These are phyloP conservation scores for Butorides virescens DNA, from an alignment of 2,113 vertebrate species.

Conservation along the genomic window DNA sequence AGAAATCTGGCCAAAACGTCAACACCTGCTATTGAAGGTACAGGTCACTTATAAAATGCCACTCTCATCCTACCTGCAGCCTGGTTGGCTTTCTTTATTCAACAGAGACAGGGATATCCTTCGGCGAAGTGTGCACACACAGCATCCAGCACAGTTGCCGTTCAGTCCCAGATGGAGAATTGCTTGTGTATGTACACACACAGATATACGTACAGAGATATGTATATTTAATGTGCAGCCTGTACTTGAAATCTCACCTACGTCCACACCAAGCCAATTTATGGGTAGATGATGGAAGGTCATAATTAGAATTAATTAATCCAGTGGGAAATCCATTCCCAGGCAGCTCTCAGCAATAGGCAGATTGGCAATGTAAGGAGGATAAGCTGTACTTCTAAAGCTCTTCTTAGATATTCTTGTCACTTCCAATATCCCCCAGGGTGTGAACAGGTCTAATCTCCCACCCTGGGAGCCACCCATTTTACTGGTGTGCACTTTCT, in stretches of 20 bases:
- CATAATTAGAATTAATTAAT: constrained; percentile 69
- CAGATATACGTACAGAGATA: neutral
- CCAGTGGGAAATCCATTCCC: constrained; percentile 53
- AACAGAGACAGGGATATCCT: neutral
- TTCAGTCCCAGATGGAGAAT: neutral
- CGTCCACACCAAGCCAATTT: constrained; percentile 47
- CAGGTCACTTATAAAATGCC: neutral
- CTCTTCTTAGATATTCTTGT: constrained; percentile 38
- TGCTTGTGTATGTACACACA: neutral
- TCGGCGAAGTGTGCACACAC: neutral
- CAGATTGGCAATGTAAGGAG: constrained; percentile 20
- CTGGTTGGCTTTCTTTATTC: neutral
- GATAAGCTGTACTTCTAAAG: constrained; percentile 44
- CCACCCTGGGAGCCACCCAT: neutral
- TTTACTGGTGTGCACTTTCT: neutral
- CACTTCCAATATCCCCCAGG: constrained; percentile 1
- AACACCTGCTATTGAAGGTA: neutral
- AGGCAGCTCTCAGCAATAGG: constrained; percentile 34
- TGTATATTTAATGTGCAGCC: constrained; percentile 43
- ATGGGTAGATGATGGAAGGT: constrained; percentile 59
- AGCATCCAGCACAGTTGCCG: neutral
- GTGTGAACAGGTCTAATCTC: constrained; percentile 7
- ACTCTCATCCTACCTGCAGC: neutral
- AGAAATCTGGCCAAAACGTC: neutral
- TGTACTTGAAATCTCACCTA: constrained; percentile 40